Evolutionary conservation across 1,140 invertebrate genomes (phyloP).

Genomic region (Goniozus legneri): DNA sequence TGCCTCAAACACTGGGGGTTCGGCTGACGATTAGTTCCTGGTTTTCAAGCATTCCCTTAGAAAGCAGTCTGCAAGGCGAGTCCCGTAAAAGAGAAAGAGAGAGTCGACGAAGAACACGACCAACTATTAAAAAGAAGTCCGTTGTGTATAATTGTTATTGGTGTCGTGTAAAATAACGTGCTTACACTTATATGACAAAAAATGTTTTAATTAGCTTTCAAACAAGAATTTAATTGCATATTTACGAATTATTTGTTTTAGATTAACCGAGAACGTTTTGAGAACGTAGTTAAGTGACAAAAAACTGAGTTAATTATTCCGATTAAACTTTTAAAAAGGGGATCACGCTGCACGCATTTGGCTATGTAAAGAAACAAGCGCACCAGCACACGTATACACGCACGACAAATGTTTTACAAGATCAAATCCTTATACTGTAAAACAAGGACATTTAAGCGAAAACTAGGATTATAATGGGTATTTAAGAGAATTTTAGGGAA

Average conservation of each 20-base stretch:
- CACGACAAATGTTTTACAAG: constrained; percentile 1
- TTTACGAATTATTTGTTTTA: too few relatives aligned
- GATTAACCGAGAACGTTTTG: too few relatives aligned
- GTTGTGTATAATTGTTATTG: constrained; percentile 12
- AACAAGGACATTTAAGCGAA: neutral
- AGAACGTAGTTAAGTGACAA: too few relatives aligned
- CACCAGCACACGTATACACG: neutral
- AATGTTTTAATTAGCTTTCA: too few relatives aligned
- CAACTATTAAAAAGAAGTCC: constrained; percentile 3
- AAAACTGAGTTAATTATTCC: too few relatives aligned
- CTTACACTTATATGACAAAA: too few relatives aligned
- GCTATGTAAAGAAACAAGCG: neutral
- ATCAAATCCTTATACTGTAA: constrained; percentile 2
- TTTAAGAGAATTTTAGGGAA: neutral
- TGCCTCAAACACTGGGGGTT: constrained; percentile 7
- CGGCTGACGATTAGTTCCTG: constrained; percentile 26
- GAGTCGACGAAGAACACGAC: constrained; percentile 1
- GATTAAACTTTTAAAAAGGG: neutral
- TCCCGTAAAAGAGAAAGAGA: neutral
- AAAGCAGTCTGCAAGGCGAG: constrained; percentile 6
- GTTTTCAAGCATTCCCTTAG: constrained; percentile 26
- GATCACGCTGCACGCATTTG: neutral
- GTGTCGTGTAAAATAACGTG: constrained; percentile 17
- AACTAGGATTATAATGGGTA: neutral
- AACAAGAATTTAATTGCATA: too few relatives aligned